These are phyloP conservation scores for Belonocnema kinseyi DNA, from an alignment of 1,140 invertebrate species.

Conservation along the genomic window DNA sequence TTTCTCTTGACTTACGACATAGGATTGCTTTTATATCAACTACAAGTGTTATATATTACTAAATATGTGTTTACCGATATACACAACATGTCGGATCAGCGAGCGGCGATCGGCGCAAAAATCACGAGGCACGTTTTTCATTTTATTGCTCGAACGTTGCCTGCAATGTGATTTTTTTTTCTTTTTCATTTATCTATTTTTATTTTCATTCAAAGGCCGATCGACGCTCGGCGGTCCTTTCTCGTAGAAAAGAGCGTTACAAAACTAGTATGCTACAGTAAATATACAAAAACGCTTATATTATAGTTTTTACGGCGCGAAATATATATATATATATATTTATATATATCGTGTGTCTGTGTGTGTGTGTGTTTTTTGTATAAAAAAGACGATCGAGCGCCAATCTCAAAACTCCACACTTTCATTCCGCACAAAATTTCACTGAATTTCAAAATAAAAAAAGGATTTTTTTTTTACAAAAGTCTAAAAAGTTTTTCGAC, in stretches of 20 bases:
- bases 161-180: neutral
- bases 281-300: constrained; percentile 70
- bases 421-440: neutral
- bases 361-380: too few relatives aligned
- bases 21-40: constrained; percentile 53
- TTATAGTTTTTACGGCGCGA: constrained; percentile 59
- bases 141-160: neutral
- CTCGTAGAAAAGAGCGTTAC: constrained; percentile 67
- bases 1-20: constrained; percentile 35
- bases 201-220: constrained; percentile 13
- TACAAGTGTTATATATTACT: constrained; percentile 68
- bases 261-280: constrained; percentile 70
- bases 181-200: constrained; percentile 3
- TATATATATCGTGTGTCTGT: neutral
- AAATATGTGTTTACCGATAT: constrained; percentile 69
- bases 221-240: constrained; percentile 42
- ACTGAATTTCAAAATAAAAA: too few relatives aligned
- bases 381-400: constrained; percentile 20
- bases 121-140: neutral
- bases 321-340: neutral
- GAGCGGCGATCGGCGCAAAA: constrained; percentile 40
- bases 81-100: constrained; percentile 60
- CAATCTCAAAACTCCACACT: constrained; percentile 4
- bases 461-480: neutral
- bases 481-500: neutral